Percentiles rank a stretch among this genome's conserved stretches.
phyloP scores from a whole-genome alignment of 2,888 invertebrate genomes.

The Thecophora atra region DNA sequence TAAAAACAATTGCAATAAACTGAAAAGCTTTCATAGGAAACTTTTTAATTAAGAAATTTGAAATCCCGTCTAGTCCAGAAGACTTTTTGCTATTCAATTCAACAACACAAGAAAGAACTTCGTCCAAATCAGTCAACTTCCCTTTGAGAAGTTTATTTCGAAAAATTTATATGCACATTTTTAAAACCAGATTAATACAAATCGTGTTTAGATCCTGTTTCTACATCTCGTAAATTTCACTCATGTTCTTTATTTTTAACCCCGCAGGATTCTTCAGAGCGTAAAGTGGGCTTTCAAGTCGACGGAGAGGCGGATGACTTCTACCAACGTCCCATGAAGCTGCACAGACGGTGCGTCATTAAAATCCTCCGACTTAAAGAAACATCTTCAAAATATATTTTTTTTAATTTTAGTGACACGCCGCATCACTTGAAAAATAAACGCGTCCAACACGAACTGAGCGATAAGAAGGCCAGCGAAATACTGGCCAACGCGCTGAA shows the following conservation, averaged over 20 bases:
- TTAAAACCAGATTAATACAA: too few relatives aligned
- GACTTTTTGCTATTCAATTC: too few relatives aligned
- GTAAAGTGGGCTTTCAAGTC: slow-evolving; percentile 74
- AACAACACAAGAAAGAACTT: too few relatives aligned
- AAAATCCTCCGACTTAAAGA: neutral
- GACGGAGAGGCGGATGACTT: slow-evolving; percentile 65
- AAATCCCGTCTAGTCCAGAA: too few relatives aligned
- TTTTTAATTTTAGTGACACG: slow-evolving; percentile 90
- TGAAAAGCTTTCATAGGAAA: too few relatives aligned
- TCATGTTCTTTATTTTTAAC: neutral
- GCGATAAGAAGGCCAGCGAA: slow-evolving; percentile 78
- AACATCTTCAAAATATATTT: neutral
- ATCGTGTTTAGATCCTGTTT: too few relatives aligned
- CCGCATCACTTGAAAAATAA: slow-evolving; percentile 99
- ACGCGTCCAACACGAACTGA: slow-evolving; percentile 76
- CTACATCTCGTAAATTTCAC: neutral
- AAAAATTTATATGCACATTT: too few relatives aligned
- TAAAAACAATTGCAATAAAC: too few relatives aligned
- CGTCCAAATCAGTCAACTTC: too few relatives aligned
- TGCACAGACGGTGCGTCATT: slow-evolving; percentile 63
- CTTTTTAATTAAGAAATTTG: too few relatives aligned
- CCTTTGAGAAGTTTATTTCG: too few relatives aligned
- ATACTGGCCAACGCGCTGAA: slow-evolving; percentile 67
- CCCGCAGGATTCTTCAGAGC: slow-evolving; percentile 67
- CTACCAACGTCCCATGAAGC: slow-evolving; percentile 64